Evolutionary conservation across 2,797 vertebrate genomes (phyloP).

Genomic region (Cebuella pygmaea): DNA sequence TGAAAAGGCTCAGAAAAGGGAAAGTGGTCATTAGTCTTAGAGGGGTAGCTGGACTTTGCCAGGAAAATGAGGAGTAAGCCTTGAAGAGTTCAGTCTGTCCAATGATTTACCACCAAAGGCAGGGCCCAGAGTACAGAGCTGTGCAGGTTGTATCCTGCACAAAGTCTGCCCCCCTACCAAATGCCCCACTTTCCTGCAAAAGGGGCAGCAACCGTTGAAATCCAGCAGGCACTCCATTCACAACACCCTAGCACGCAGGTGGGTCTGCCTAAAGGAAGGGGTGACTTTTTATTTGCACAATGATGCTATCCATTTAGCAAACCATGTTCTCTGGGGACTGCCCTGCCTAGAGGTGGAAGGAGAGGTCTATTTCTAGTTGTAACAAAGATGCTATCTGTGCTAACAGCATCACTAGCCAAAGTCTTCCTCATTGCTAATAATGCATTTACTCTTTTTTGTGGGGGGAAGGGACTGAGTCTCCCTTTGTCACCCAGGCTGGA

Average conservation of each 20-base stretch:
- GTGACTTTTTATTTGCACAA: not conserved
- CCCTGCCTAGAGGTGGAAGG: not conserved
- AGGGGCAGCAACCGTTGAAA: not conserved
- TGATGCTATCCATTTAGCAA: not conserved
- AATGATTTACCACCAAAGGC: not conserved
- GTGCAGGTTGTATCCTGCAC: not conserved
- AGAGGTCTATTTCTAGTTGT: conserved; percentile 14
- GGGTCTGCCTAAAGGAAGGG: not conserved
- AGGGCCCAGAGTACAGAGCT: not conserved
- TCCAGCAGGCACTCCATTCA: not conserved
- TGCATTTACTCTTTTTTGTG: not conserved
- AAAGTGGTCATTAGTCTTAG: not conserved
- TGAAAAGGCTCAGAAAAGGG: not conserved
- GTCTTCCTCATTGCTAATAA: not conserved
- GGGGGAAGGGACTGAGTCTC: not conserved
- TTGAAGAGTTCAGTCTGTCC: not conserved
- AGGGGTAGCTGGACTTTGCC: not conserved
- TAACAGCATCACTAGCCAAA: not conserved
- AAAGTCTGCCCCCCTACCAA: not conserved
- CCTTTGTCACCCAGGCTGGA: not conserved
- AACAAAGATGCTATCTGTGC: not conserved
- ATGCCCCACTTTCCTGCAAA: not conserved
- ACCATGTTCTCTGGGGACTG: not conserved
- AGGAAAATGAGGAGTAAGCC: conserved; percentile 5
- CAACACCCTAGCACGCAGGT: not conserved